Evolutionary conservation across 2,797 vertebrate species (phyloP), one percentile per base, ranked within the genome.

Genomic region (Vireo griseus): DNA sequence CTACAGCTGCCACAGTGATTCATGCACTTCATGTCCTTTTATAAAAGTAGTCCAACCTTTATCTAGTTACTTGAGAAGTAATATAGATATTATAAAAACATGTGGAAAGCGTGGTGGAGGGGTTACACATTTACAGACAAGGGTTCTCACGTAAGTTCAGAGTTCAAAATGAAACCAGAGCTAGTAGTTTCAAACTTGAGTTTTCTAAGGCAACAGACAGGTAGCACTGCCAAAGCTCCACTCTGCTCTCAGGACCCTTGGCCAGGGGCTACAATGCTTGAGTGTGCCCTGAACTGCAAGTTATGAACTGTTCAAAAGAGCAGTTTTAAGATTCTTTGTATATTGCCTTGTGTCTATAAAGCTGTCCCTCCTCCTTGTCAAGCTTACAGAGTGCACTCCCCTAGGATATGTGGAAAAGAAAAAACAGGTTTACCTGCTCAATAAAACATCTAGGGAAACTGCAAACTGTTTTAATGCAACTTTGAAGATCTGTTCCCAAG

Each of bases 341-440:
- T 42, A 51, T 13, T 82, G 65, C 77, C 68, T 57, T 11, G 2
- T 24, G 33, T 65, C 62, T 85, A 45, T 28, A 92, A 82, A 88
- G 73, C 45, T 80, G 65, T 37, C 54, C 47, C 25, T 94, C 71
- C 72, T 90, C 68, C 71, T 63, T 63, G 39, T 45, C 73, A 87
- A 44, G 31, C 58, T 76, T 66, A 72, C 29, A 62, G 45, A 76
- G 62, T 37, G 81, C 17, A 9, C 15, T 83, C 54, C 59, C 35
- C 13, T 31, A 42, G 44, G 48, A 74, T 61, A 94, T n/a, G 39
- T 57, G 58, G 71, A 79, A 86, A 93, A 94, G 18, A 93, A 90
- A 68, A 52, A 92, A 83, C 52, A 92, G 72, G 42, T 80, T 91
- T 94, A 84, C 48, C 54, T 90, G 69, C 42, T 78, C 54, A 86